Percentiles rank a stretch among this genome's conserved stretches.
phyloP scores from a whole-genome alignment of 2,113 vertebrate species.

The Myrmecobius fasciatus region DNA sequence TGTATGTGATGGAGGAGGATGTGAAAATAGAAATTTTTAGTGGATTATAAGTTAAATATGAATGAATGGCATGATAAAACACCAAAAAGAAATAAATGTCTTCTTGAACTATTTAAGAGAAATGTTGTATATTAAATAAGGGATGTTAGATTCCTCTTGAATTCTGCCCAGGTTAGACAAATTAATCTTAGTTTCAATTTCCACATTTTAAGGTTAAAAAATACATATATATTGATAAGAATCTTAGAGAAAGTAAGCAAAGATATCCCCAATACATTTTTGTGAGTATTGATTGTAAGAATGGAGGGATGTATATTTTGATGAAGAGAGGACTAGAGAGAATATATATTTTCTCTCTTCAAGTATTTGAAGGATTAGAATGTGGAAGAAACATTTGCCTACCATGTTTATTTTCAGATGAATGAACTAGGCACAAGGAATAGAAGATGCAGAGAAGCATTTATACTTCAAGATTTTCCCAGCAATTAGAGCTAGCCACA shows the following conservation, averaged over 20 bases:
- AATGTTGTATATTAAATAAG: background rate
- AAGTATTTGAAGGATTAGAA: background rate
- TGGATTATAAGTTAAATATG: background rate
- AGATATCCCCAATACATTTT: background rate
- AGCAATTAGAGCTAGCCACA: background rate
- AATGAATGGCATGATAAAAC: background rate
- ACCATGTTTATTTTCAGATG: background rate
- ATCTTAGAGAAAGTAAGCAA: background rate
- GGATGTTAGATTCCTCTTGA: background rate
- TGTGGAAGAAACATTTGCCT: background rate
- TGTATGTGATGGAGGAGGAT: background rate
- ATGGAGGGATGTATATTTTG: background rate
- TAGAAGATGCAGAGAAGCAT: background rate
- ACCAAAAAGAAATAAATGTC: background rate
- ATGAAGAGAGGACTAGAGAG: background rate
- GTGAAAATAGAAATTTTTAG: background rate
- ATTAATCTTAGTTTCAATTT: background rate
- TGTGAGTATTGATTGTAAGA: background rate
- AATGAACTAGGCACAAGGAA: background rate
- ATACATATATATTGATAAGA: background rate
- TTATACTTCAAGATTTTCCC: background rate
- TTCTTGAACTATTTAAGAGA: background rate
- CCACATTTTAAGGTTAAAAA: background rate
- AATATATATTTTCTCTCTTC: background rate
- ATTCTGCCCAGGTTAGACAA: background rate